phyloP scores from a whole-genome alignment of 2,888 invertebrate genomes.

The Leistus spinibarbis region DNA sequence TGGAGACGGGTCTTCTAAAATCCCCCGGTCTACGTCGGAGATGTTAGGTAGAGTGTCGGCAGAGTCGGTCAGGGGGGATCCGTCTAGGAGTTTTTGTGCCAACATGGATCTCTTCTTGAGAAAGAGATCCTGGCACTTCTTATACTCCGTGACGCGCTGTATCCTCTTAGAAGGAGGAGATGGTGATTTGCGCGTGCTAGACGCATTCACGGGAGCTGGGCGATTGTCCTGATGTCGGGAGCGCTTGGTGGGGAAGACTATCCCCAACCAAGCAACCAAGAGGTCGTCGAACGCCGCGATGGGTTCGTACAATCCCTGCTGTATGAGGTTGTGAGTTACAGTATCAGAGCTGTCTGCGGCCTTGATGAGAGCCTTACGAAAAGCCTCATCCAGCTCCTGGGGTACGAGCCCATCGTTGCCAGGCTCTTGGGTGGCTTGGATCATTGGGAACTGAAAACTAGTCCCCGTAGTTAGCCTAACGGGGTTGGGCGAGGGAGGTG shows the following conservation, averaged over 20 bases:
- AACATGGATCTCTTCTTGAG: conserved; percentile 25
- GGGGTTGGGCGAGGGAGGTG: no score
- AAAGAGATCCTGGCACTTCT: conserved; percentile 42
- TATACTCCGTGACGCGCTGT: conserved; percentile 30
- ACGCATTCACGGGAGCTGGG: not conserved
- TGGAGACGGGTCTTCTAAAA: conserved; percentile 30
- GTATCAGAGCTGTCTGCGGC: no score
- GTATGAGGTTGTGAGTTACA: no score
- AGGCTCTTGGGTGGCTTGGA: no score
- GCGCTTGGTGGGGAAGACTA: not conserved
- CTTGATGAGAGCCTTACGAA: no score
- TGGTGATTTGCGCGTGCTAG: not conserved
- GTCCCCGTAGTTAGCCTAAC: no score
- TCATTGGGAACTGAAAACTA: no score
- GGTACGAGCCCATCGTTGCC: no score
- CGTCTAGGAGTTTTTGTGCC: conserved; percentile 30
- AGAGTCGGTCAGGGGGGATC: conserved; percentile 9
- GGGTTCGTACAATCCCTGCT: no score
- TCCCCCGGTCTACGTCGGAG: conserved; percentile 9
- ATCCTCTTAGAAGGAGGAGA: not conserved
- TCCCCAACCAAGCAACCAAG: no score
- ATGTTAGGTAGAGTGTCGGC: conserved; percentile 15
- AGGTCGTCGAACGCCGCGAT: no score
- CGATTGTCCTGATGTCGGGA: not conserved
- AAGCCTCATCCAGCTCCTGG: no score